phyloP scores from a whole-genome alignment of 2,113 vertebrate genomes.

The Actenoides lindsayi region DNA sequence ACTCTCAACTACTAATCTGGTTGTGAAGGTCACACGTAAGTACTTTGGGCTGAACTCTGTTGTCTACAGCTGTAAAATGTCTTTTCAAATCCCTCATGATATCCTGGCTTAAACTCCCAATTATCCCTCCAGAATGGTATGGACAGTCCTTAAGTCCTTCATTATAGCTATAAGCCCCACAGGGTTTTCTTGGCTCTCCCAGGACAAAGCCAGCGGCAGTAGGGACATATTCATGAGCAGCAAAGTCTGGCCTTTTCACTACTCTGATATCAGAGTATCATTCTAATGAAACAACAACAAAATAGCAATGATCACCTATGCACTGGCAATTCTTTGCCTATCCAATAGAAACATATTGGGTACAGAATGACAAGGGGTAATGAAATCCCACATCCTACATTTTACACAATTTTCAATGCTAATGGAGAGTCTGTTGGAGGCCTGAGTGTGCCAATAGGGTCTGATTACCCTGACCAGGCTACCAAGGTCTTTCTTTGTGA shows the following conservation, averaged over 20 bases:
- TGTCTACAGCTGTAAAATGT: neutral
- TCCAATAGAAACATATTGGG: neutral
- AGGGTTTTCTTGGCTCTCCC: neutral
- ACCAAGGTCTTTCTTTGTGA: neutral
- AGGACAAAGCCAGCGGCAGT: neutral
- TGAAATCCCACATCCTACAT: neutral
- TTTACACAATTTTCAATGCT: neutral
- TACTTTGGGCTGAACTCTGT: neutral
- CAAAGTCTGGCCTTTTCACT: neutral
- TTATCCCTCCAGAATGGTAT: neutral
- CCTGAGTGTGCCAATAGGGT: rapidly evolving
- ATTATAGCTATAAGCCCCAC: neutral
- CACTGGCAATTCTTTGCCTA: neutral
- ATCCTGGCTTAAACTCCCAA: neutral
- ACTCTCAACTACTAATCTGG: neutral
- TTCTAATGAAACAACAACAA: neutral
- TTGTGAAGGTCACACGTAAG: neutral
- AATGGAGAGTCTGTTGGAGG: neutral
- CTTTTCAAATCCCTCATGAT: neutral
- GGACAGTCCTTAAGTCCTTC: neutral
- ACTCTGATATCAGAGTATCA: neutral
- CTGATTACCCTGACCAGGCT: neutral
- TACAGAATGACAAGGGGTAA: neutral
- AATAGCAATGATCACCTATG: neutral
- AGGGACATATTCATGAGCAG: neutral